A percentile compares a stretch with the other conserved stretches of the same genome.
phyloP scores from a whole-genome alignment of 2,113 vertebrate species.

The Callospermophilus lateralis region DNA sequence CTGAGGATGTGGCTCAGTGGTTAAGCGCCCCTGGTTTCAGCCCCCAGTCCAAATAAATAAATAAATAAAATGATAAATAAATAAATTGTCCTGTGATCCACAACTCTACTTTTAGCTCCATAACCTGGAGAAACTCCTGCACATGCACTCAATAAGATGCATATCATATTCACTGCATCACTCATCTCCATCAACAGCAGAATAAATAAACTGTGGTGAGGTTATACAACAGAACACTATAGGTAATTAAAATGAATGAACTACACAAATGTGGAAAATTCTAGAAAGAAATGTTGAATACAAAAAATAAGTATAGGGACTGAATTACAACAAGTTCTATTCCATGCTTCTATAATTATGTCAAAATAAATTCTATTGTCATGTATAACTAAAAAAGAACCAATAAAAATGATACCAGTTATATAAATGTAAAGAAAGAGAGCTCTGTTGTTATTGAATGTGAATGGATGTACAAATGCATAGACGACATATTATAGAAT shows the following conservation, averaged over 20 bases:
- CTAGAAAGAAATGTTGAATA: neutral
- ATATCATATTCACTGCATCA: neutral
- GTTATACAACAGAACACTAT: neutral
- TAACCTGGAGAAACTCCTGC: neutral
- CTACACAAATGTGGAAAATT: neutral
- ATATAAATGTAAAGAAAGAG: conserved; percentile 31
- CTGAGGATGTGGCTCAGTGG: too few species aligned
- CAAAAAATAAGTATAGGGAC: neutral
- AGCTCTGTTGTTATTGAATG: neutral
- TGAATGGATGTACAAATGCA: neutral
- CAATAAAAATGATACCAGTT: neutral
- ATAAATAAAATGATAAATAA: neutral
- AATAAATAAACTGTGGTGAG: conserved; percentile 4
- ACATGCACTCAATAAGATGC: neutral
- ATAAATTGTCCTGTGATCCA: neutral
- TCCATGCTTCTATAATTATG: too few species aligned
- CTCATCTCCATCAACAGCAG: neutral
- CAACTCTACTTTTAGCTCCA: neutral
- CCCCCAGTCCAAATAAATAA: too few species aligned
- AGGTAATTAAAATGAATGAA: conserved; percentile 21
- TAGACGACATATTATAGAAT: neutral
- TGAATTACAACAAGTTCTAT: too few species aligned
- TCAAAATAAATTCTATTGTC: too few species aligned
- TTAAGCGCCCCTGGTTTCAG: too few species aligned
- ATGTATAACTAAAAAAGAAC: too few species aligned